A percentile compares a stretch with the other conserved stretches of the same genome.
Conservation (phyloP, 2,888 invertebrate species). For the Selenia dentaria region DNA sequence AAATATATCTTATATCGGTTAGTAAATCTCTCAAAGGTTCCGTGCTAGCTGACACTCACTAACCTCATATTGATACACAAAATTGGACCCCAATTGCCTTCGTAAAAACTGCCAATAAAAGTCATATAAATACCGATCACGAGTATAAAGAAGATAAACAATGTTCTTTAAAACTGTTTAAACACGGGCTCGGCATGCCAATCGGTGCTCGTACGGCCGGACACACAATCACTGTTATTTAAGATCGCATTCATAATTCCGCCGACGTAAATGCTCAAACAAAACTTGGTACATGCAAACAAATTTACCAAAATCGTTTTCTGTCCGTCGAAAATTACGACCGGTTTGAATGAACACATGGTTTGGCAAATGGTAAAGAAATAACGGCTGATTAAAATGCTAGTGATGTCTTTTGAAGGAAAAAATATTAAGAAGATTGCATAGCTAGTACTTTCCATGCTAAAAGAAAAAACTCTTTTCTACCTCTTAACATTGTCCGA, state of each 20-base stretch:
- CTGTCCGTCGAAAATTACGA: conserved; percentile 71
- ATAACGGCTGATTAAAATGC: conserved; percentile 5
- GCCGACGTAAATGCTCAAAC: conserved; percentile 68
- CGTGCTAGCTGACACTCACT: no score
- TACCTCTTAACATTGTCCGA: no score
- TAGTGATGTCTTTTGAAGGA: no score
- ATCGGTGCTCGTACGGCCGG: conserved; percentile 37
- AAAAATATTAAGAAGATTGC: no score
- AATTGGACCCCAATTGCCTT: conserved; percentile 14
- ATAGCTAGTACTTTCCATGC: no score
- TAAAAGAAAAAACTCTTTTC: no score
- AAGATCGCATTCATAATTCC: conserved; percentile 66
- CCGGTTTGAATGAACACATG: conserved; percentile 48
- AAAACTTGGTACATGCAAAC: conserved; percentile 73
- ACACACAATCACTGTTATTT: conserved; percentile 65
- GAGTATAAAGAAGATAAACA: conserved; percentile 36
- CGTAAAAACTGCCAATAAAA: conserved; percentile 24
- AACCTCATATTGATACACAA: conserved; percentile 13
- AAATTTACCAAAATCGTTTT: conserved; percentile 79
- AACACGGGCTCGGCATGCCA: conserved; percentile 38
- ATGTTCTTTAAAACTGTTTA: conserved; percentile 38
- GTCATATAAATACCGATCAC: conserved; percentile 20
- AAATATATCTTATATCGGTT: no score
- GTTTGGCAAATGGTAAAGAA: conserved; percentile 17
- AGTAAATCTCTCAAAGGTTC: no score